Evolutionary conservation across 2,113 vertebrate species (phyloP).

Genomic region (Lethenteron reissneri): DNA sequence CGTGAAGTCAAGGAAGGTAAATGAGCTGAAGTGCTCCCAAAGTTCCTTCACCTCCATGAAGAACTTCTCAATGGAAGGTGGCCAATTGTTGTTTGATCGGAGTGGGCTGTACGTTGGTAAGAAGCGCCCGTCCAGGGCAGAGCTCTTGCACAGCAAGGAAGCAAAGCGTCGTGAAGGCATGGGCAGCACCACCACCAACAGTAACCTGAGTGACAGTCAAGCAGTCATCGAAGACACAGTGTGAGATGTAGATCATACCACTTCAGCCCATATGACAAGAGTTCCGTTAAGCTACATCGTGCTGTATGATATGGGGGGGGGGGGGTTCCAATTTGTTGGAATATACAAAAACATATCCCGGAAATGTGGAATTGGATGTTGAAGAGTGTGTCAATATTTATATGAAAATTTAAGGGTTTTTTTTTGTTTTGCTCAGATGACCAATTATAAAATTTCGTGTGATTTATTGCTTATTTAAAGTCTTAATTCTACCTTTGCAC

Average conservation of each 20-base stretch:
- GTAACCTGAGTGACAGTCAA: background rate
- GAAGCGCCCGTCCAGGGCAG: too few relatives aligned
- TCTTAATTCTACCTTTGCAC: background rate
- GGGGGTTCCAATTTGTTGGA: background rate
- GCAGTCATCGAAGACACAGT: background rate
- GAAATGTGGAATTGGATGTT: too few relatives aligned
- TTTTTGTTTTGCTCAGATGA: slow-evolving; percentile 7
- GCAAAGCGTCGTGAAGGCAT: too few relatives aligned
- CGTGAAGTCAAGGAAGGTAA: too few relatives aligned
- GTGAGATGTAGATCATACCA: background rate
- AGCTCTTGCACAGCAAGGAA: too few relatives aligned
- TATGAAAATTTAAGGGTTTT: slow-evolving; percentile 13
- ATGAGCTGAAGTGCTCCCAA: too few relatives aligned
- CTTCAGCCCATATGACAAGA: too few relatives aligned
- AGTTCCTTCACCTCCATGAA: too few relatives aligned
- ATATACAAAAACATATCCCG: slow-evolving; percentile 4
- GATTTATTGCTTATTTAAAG: slow-evolving; percentile 4
- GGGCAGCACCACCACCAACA: background rate
- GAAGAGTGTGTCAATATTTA: slow-evolving; percentile 7
- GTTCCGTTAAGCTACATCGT: slow-evolving; percentile 12
- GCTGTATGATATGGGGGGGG: slow-evolving; percentile 41
- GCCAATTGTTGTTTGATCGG: too few relatives aligned
- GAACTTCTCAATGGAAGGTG: too few relatives aligned
- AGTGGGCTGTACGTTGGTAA: too few relatives aligned
- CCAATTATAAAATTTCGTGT: slow-evolving; percentile 11